Percentiles rank a stretch among this genome's conserved stretches.
Evolutionary conservation across 1,140 invertebrate species (phyloP).

Genomic region (Cataglyphis hispanica): DNA sequence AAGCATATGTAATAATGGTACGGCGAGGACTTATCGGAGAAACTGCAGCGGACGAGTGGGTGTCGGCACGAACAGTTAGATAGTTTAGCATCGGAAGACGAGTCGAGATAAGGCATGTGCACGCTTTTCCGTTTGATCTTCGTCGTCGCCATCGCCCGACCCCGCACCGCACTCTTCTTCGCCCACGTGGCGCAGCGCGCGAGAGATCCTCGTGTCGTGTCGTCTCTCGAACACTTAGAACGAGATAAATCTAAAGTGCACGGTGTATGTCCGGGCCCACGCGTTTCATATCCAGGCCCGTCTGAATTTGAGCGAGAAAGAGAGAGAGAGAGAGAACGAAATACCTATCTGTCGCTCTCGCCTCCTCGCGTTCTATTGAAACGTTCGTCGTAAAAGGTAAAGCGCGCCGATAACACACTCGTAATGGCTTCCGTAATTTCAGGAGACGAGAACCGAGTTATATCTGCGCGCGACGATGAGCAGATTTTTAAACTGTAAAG

Average conservation of each 20-base stretch:
- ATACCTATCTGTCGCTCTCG: neutral
- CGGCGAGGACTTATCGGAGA: constrained; percentile 22
- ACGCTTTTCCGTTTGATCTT: constrained; percentile 58
- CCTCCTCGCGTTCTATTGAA: constrained; percentile 25
- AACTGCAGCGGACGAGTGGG: constrained; percentile 36
- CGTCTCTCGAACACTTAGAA: constrained; percentile 57
- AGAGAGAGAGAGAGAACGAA: constrained; percentile 3
- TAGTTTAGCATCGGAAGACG: constrained; percentile 51
- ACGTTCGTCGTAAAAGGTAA: constrained; percentile 55
- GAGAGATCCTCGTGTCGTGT: constrained; percentile 32
- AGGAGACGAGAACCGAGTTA: constrained; percentile 14
- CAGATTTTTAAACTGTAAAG: constrained; percentile 29
- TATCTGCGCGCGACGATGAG: neutral
- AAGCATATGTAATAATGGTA: neutral
- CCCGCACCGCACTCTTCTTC: constrained; percentile 23
- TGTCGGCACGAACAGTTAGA: constrained; percentile 43
- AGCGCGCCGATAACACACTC: constrained; percentile 46
- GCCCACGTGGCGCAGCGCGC: constrained; percentile 45
- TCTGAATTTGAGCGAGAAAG: neutral
- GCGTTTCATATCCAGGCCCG: constrained; percentile 27
- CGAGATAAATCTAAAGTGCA: constrained; percentile 64
- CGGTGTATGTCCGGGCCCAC: constrained; percentile 35
- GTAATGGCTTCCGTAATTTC: constrained; percentile 61
- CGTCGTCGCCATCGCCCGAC: constrained; percentile 10
- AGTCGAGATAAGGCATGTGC: constrained; percentile 22